phyloP scores from a whole-genome alignment of 2,113 vertebrate species.

The Syngnathus floridae region DNA sequence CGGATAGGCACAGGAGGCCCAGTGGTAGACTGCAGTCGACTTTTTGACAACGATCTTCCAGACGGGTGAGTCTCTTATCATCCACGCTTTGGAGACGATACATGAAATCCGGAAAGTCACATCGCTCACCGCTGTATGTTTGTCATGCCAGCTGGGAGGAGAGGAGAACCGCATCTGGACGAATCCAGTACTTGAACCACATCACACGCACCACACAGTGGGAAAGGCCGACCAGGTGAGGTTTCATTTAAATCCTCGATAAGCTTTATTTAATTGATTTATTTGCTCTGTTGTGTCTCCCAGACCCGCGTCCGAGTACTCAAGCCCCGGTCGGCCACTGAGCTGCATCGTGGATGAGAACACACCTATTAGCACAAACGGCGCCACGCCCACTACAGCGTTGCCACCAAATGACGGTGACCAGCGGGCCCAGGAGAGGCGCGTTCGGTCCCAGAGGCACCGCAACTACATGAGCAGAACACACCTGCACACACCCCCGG shows the following conservation, averaged over 20 bases:
- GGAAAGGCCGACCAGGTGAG: slow-evolving; percentile 95
- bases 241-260: not conserved
- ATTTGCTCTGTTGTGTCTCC: not conserved
- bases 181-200: slow-evolving; percentile 97
- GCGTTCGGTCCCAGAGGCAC: slow-evolving; percentile 91
- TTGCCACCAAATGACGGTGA: slow-evolving; percentile 77
- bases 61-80: slow-evolving; percentile 81
- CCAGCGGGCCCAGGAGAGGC: slow-evolving; percentile 83
- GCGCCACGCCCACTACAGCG: slow-evolving; percentile 73
- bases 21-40: slow-evolving; percentile 95
- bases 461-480: slow-evolving; percentile 99
- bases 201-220: slow-evolving; percentile 97
- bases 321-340: slow-evolving; percentile 90
- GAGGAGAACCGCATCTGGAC: slow-evolving; percentile 89
- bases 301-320: slow-evolving; percentile 95
- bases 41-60: slow-evolving; percentile 97
- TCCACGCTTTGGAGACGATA: slow-evolving; percentile 8
- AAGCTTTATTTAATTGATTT: no score
- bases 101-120: slow-evolving; percentile 9
- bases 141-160: slow-evolving; percentile 88
- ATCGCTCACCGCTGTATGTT: slow-evolving; percentile 33
- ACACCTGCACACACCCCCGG: slow-evolving; percentile 93
- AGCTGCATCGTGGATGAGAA: slow-evolving; percentile 97
- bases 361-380: slow-evolving; percentile 87
- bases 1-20: slow-evolving; percentile 93